phyloP scores from a whole-genome alignment of 2,113 vertebrate species.

The Fukomys damarensis region DNA sequence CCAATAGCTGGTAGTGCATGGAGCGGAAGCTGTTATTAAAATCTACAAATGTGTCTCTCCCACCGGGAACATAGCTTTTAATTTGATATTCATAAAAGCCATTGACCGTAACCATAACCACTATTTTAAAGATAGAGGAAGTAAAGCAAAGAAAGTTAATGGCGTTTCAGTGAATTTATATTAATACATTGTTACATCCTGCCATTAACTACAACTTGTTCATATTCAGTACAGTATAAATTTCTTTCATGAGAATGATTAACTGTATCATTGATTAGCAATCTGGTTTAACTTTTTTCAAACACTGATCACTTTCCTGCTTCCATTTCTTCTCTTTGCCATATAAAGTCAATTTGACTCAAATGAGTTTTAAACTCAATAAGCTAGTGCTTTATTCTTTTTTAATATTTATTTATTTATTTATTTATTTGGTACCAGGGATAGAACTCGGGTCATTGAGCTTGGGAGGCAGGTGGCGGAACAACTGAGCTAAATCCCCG shows the following conservation, averaged over 20 bases:
- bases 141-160: constrained; percentile 69
- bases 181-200: constrained; percentile 36
- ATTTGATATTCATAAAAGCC: constrained; percentile 75
- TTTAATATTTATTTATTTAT: too few relatives aligned
- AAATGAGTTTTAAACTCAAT: constrained; percentile 30
- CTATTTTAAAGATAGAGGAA: constrained; percentile 74
- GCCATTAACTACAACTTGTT: constrained; percentile 51
- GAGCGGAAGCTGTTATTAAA: constrained; percentile 70
- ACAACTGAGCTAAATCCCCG: too few relatives aligned
- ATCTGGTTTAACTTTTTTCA: constrained; percentile 58
- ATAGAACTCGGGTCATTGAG: too few relatives aligned
- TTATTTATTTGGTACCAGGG: too few relatives aligned
- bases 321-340: not conserved
- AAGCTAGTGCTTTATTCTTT: not conserved
- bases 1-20: not conserved
- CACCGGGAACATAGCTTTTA: constrained; percentile 69
- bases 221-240: constrained; percentile 66
- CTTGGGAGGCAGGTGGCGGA: too few relatives aligned
- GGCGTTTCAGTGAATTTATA: constrained; percentile 55
- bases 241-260: constrained; percentile 61
- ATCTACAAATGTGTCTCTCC: constrained; percentile 59
- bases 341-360: constrained; percentile 25
- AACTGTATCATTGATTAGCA: constrained; percentile 59
- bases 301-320: not conserved
- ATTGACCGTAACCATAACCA: constrained; percentile 60